phyloP scores from a whole-genome alignment of 2,888 invertebrate genomes.

The Cerastis leucographa region DNA sequence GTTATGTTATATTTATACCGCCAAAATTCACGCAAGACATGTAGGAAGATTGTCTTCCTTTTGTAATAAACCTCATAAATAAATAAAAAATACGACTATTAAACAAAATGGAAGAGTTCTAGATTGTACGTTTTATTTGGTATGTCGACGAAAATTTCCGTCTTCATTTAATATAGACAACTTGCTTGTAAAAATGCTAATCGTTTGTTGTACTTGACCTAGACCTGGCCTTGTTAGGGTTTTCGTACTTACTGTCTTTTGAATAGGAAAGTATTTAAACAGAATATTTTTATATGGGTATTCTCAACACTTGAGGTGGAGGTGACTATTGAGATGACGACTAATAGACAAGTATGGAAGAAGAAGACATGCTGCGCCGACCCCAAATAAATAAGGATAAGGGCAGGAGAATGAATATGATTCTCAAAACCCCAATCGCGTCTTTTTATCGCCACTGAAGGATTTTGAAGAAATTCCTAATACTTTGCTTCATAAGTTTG shows the following conservation, averaged over 20 bases:
- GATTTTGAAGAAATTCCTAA: background rate
- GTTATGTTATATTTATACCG: slow-evolving; percentile 7
- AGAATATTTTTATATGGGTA: background rate
- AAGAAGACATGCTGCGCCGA: too few relatives aligned
- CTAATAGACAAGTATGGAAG: too few relatives aligned
- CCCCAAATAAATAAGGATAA: too few relatives aligned
- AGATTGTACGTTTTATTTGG: slow-evolving; percentile 27
- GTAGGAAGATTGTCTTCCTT: slow-evolving; percentile 33
- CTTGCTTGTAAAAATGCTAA: slow-evolving; percentile 45
- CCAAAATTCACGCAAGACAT: slow-evolving; percentile 14
- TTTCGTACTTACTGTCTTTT: slow-evolving; percentile 19
- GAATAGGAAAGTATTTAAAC: background rate
- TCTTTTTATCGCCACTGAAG: background rate
- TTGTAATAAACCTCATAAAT: slow-evolving; percentile 3
- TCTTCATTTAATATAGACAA: slow-evolving; percentile 11
- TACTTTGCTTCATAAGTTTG: background rate
- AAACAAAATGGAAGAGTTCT: slow-evolving; percentile 16
- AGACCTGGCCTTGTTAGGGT: slow-evolving; percentile 34
- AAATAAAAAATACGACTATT: slow-evolving; percentile 17
- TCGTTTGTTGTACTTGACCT: slow-evolving; percentile 58
- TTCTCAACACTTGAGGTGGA: background rate
- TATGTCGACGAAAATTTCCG: slow-evolving; percentile 20
- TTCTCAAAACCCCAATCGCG: background rate
- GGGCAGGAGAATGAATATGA: too few relatives aligned
- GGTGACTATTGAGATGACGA: too few relatives aligned